Conservation (phyloP, 2,797 vertebrate genomes). For the Anguilla pacifica region DNA sequence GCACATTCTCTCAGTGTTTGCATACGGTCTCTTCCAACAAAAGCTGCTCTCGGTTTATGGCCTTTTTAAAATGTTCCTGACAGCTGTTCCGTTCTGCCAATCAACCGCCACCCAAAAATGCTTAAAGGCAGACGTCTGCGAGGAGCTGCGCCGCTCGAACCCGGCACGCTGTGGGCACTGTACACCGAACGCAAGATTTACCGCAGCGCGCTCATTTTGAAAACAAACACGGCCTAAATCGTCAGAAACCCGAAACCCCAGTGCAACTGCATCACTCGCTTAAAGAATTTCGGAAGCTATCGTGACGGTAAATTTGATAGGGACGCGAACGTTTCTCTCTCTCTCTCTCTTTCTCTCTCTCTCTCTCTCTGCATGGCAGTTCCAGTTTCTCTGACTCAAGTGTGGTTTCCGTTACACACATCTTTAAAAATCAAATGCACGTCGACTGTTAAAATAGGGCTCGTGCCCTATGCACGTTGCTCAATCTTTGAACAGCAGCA, state of each 20-base stretch:
- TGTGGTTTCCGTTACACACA: not conserved
- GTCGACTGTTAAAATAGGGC: not conserved
- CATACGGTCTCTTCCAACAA: not conserved
- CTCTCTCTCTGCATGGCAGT: not conserved
- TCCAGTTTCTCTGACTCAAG: not conserved
- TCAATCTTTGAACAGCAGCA: not conserved
- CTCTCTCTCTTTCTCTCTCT: not conserved
- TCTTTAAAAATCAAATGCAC: not conserved
- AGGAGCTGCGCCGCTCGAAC: not conserved
- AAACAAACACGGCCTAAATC: conserved; percentile 6
- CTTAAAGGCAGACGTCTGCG: not conserved
- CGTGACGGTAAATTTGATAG: not conserved
- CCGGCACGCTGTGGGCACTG: not conserved
- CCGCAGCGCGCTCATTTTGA: not conserved
- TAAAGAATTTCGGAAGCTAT: not conserved
- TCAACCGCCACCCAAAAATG: not conserved
- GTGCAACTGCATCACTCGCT: not conserved
- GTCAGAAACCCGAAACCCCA: not conserved
- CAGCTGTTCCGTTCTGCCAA: not conserved
- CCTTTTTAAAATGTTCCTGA: not conserved
- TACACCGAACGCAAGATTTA: not conserved
- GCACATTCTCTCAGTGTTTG: not conserved
- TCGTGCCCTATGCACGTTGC: not conserved
- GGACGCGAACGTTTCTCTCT: not conserved
- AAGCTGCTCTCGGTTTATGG: not conserved